Conservation (phyloP, 2,113 vertebrate species). For the Nymphicus hollandicus region DNA sequence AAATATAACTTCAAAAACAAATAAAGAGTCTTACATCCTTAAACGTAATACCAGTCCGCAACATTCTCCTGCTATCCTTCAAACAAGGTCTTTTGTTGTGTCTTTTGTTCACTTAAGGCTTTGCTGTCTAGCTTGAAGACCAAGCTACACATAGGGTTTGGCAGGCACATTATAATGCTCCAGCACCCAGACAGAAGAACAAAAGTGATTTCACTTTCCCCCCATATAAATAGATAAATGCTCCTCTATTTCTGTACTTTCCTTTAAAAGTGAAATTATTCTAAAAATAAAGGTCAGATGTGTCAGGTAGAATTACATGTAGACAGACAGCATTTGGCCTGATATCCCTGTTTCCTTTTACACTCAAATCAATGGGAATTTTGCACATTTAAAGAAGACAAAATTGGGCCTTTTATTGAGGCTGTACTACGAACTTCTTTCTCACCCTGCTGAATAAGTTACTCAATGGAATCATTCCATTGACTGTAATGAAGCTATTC, state of each 20-base stretch:
- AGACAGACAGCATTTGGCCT: neutral
- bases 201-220: neutral
- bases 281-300: conserved; percentile 37
- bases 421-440: conserved; percentile 32
- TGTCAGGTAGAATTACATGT: conserved; percentile 8
- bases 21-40: neutral
- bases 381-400: conserved; percentile 18
- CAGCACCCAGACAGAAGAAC: neutral
- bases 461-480: conserved; percentile 24
- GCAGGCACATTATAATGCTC: neutral
- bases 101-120: conserved; percentile 14
- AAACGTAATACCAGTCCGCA: neutral
- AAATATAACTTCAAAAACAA: neutral
- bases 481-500: conserved; percentile 57
- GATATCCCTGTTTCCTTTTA: conserved; percentile 2
- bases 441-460: conserved; percentile 29
- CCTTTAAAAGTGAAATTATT: neutral
- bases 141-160: neutral
- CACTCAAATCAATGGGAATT: conserved; percentile 19
- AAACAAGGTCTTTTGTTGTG: neutral
- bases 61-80: neutral
- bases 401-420: conserved; percentile 41
- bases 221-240: neutral
- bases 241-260: neutral
- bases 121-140: conserved; percentile 1